Percentiles rank a stretch among this genome's conserved stretches.
Evolutionary conservation across 2,888 invertebrate genomes (phyloP).

Genomic region (Lepidocyrtoides sp.): DNA sequence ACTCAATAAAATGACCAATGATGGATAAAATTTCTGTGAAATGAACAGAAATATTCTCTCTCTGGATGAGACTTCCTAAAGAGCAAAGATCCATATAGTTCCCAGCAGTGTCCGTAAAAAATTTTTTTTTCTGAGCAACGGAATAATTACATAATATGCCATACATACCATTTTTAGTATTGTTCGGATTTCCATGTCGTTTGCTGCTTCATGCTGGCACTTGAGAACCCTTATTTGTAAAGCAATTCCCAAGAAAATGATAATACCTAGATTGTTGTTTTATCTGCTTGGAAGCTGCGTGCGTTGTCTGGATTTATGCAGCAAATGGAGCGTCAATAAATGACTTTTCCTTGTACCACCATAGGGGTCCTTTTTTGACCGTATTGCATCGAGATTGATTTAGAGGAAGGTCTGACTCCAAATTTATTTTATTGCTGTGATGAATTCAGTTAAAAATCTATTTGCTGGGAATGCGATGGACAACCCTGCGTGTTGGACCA

Average conservation of each 20-base stretch:
- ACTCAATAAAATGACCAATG: no score
- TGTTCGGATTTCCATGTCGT: no score
- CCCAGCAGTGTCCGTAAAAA: no score
- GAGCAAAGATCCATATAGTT: no score
- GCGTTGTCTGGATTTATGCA: neutral
- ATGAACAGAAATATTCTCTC: no score
- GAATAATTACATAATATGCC: no score
- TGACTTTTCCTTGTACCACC: conserved; percentile 49
- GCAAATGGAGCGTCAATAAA: neutral
- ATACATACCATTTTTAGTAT: no score
- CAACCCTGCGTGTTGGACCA: neutral
- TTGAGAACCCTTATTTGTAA: no score
- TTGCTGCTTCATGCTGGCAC: no score
- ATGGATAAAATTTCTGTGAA: no score
- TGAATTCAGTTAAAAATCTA: neutral
- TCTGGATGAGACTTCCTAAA: no score
- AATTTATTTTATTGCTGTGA: neutral
- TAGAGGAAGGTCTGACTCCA: conserved; percentile 1
- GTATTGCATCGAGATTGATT: conserved; percentile 46
- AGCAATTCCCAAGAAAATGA: neutral
- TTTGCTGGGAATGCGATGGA: neutral
- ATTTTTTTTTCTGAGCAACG: no score
- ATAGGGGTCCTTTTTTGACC: conserved; percentile 40
- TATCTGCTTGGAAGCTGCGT: neutral
- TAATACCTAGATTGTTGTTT: neutral